Evolutionary conservation across 2,797 vertebrate species (phyloP).

Genomic region (Serranus cabrilla): DNA sequence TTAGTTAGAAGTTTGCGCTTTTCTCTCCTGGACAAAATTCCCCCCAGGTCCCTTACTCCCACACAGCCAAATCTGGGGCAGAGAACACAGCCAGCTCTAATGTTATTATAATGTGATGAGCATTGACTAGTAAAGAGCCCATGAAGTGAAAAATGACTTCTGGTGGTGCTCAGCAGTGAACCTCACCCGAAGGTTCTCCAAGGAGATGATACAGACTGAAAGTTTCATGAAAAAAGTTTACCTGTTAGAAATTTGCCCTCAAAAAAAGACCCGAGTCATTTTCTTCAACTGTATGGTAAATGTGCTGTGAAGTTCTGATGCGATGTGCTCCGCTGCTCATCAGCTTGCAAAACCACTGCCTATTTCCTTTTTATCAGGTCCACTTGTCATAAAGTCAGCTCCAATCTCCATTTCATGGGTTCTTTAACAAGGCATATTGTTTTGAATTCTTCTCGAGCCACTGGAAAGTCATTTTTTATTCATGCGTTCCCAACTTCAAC

Average conservation of each 20-base stretch:
- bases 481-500: conserved; percentile 38
- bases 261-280: conserved; percentile 24
- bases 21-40: conserved; percentile 59
- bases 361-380: conserved; percentile 63
- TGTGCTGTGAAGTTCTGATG: conserved; percentile 61
- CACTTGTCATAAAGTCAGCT: conserved; percentile 61
- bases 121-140: conserved; percentile 62
- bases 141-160: conserved; percentile 61
- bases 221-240: conserved; percentile 52
- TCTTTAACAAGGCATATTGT: conserved; percentile 66
- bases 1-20: conserved; percentile 52
- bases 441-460: conserved; percentile 42
- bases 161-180: conserved; percentile 34
- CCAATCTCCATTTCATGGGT: conserved; percentile 67
- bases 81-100: conserved; percentile 61
- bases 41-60: conserved; percentile 61
- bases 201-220: conserved; percentile 45
- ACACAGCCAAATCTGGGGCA: conserved; percentile 64
- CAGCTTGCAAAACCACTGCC: conserved; percentile 50
- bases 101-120: conserved; percentile 71
- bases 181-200: conserved; percentile 28
- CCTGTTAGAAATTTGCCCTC: conserved; percentile 33
- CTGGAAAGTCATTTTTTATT: conserved; percentile 62
- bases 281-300: conserved; percentile 44
- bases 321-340: conserved; percentile 37